These are phyloP conservation scores for Hafferia zeledoni DNA, from an alignment of 2,797 vertebrate genomes.

Conservation along the genomic window DNA sequence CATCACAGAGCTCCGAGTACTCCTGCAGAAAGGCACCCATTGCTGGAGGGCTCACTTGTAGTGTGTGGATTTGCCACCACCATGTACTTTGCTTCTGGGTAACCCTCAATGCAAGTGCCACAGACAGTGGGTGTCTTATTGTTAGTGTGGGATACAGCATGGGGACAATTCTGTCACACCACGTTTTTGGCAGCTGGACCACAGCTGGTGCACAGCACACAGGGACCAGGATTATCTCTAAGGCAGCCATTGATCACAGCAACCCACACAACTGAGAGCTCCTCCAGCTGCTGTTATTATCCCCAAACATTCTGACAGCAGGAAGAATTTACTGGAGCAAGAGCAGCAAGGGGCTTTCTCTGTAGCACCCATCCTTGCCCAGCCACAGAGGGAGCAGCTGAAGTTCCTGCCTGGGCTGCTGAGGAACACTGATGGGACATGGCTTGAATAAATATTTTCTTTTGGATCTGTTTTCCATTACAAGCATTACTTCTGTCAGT, in stretches of 20 bases:
- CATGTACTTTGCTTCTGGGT: neutral
- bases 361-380: rapidly evolving
- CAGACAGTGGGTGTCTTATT: neutral
- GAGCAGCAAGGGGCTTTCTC: neutral
- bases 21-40: neutral
- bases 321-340: rapidly evolving
- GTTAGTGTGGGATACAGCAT: neutral
- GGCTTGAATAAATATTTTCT: neutral
- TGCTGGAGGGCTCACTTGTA: neutral
- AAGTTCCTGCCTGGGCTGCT: rapidly evolving
- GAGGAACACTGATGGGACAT: rapidly evolving
- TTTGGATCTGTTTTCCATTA: neutral
- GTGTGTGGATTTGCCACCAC: neutral
- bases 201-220: neutral
- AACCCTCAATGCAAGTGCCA: neutral
- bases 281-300: neutral
- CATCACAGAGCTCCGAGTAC: neutral
- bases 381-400: rapidly evolving
- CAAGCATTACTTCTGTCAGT: neutral
- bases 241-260: neutral
- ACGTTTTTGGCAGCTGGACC: neutral
- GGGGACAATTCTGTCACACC: rapidly evolving
- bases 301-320: neutral
- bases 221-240: neutral
- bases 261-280: neutral